Conservation (phyloP, 2,797 vertebrate genomes). For the Fratercula arctica region DNA sequence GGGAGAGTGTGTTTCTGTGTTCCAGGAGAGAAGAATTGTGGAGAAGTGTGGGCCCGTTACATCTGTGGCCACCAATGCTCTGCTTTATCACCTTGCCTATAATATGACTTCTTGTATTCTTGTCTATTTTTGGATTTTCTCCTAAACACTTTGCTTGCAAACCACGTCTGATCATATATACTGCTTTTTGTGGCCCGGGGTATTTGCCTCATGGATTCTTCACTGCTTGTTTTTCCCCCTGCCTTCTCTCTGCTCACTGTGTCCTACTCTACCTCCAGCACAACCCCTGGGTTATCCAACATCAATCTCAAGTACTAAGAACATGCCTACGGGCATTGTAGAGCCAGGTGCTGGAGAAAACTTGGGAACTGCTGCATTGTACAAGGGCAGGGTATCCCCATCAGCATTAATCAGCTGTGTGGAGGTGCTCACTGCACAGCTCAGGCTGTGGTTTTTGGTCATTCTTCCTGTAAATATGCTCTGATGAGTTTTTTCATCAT, state of each 20-base stretch:
- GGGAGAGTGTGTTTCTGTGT: fast-evolving
- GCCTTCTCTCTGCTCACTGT: fast-evolving
- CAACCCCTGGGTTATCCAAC: fast-evolving
- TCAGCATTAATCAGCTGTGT: background rate
- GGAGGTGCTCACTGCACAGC: background rate
- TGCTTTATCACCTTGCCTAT: fast-evolving
- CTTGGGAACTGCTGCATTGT: background rate
- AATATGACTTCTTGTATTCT: background rate
- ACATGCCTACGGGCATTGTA: background rate
- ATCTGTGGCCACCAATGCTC: fast-evolving
- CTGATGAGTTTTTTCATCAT: background rate
- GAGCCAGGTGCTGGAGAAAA: background rate
- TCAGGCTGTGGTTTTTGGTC: background rate
- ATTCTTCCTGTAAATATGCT: background rate
- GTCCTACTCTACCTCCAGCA: background rate
- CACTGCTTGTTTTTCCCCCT: fast-evolving
- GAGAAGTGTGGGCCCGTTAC: fast-evolving
- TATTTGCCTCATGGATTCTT: background rate
- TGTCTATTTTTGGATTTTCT: background rate
- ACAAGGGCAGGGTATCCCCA: no score
- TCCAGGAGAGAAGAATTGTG: fast-evolving
- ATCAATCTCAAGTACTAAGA: background rate
- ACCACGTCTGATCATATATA: fast-evolving
- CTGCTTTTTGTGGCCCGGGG: fast-evolving
- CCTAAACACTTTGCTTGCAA: fast-evolving